Percentiles rank a stretch among this genome's conserved stretches.
phyloP scores from a whole-genome alignment of 2,888 invertebrate species.

The Cryptops parisi region DNA sequence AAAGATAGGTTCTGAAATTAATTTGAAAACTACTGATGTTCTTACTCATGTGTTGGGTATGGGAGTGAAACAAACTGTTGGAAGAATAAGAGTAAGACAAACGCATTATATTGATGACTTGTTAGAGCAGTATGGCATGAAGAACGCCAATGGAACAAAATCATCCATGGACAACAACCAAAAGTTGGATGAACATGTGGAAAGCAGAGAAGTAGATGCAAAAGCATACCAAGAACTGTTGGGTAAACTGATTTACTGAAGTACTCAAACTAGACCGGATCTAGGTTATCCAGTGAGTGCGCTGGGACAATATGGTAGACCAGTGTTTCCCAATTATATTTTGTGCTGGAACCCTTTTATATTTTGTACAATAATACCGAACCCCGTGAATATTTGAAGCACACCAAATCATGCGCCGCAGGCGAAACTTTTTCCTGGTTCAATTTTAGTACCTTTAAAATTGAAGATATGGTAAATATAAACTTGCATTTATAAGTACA shows the following conservation, averaged over 20 bases:
- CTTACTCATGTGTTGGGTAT: neutral
- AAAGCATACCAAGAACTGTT: neutral
- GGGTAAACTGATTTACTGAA: neutral
- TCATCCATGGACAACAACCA: neutral
- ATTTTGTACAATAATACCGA: too few relatives aligned
- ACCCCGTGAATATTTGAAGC: too few relatives aligned
- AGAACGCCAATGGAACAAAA: neutral
- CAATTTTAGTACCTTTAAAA: too few relatives aligned
- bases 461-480: too few relatives aligned
- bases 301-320: too few relatives aligned
- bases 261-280: neutral
- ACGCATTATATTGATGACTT: neutral
- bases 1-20: too few relatives aligned
- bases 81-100: neutral
- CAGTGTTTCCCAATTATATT: too few relatives aligned
- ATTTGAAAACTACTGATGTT: neutral
- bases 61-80: neutral
- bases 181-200: neutral
- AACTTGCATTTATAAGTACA: too few relatives aligned
- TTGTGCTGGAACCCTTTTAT: too few relatives aligned
- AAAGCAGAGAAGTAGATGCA: neutral
- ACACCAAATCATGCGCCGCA: too few relatives aligned
- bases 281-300: neutral
- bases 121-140: neutral
- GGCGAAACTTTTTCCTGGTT: too few relatives aligned